Evolutionary conservation across 2,888 invertebrate species (phyloP).

Genomic region (Coleophora deauratella): DNA sequence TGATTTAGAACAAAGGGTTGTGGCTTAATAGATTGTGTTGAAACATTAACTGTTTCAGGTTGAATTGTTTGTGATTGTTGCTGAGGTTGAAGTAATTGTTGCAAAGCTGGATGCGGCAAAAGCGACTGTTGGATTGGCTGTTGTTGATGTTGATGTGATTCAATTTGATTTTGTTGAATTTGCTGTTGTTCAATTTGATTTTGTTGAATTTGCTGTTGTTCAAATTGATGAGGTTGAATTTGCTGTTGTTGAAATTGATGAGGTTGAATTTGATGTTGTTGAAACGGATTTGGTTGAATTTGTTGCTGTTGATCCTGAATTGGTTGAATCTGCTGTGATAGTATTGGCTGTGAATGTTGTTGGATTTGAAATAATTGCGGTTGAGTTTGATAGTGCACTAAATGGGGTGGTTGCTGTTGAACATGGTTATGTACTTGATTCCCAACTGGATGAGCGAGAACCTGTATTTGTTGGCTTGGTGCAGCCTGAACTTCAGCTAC

Average conservation of each 20-base stretch:
- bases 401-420: conserved; percentile 13
- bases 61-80: neutral
- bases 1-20: conserved; percentile 44
- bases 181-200: no score
- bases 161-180: no score
- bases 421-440: conserved; percentile 17
- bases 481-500: conserved; percentile 31
- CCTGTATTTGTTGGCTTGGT: conserved; percentile 8
- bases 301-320: conserved; percentile 20
- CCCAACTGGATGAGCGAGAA: conserved; percentile 19
- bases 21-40: conserved; percentile 6
- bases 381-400: neutral
- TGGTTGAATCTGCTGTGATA: no score
- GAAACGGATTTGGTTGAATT: neutral
- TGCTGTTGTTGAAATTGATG: conserved; percentile 17
- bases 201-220: no score
- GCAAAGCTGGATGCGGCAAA: neutral
- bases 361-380: conserved; percentile 21
- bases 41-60: neutral
- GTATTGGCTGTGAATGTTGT: conserved; percentile 11
- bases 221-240: conserved; percentile 9
- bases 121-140: conserved; percentile 10
- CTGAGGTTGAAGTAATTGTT: neutral
- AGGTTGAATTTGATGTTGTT: neutral
- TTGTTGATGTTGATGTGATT: neutral